Conservation (phyloP, 2,797 vertebrate genomes). For the Acanthopagrus latus region DNA sequence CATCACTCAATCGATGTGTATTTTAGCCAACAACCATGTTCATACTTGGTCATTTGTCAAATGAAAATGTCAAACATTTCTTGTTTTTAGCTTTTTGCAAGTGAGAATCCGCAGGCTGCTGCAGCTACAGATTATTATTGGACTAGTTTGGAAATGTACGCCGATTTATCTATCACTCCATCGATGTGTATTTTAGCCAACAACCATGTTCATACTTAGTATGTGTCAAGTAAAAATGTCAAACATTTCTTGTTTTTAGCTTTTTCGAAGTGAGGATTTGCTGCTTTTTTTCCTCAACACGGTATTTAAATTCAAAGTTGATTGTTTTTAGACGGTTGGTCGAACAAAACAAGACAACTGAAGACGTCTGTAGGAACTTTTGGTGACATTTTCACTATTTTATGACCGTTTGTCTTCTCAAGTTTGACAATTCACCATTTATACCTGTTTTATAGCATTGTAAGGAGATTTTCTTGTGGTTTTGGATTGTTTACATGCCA, state of each 20-base stretch:
- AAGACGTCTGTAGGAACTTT: not conserved
- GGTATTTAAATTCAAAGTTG: not conserved
- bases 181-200: fast-evolving
- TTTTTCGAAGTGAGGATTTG: not conserved
- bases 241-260: fast-evolving
- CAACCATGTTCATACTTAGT: fast-evolving
- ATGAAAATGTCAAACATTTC: fast-evolving
- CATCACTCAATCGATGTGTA: fast-evolving
- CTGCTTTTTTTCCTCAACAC: not conserved
- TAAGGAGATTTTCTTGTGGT: too few species aligned
- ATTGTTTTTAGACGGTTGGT: fast-evolving
- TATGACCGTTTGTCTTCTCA: not conserved
- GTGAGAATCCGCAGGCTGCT: not conserved
- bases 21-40: fast-evolving
- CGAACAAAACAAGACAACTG: not conserved
- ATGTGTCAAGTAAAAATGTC: fast-evolving
- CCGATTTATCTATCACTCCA: not conserved
- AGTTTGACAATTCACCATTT: not conserved
- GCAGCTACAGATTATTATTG: not conserved
- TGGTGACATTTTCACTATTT: not conserved
- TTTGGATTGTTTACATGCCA: not conserved
- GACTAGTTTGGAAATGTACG: not conserved
- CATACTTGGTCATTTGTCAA: fast-evolving
- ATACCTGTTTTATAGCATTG: too few species aligned
- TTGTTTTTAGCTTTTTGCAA: not conserved